Base-by-base conservation (phyloP, 2,113 vertebrate genomes). In the Prunella himalayana region DNA sequence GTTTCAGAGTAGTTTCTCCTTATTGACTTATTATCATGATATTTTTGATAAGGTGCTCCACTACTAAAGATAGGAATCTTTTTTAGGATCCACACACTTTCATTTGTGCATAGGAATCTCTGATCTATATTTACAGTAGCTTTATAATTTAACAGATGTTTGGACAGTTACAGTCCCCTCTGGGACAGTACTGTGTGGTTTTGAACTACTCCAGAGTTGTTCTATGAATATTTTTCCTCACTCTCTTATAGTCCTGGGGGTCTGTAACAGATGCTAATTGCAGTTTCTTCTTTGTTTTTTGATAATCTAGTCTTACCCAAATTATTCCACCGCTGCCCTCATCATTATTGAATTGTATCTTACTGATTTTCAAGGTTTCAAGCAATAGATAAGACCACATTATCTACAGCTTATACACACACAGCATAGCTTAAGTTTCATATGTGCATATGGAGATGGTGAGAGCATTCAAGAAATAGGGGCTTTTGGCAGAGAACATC, bases 121-220 rank as follows among this genome's bases (percentile, higher is more conserved):
- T 94, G 93, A 95, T 97, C 87, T 93, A 85, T 96, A 97, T 96
- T 97, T 97, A 95, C 87, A 87, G 76, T 95, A 93, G 91, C 44
- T 96, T 94, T 97, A 95, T 93, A 75, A 93, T 97, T 97, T 93
- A 96, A 93, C 95, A 97, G 96, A 96, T 97, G 92, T 97, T 97
- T 97, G 95, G 96, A 91, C 91, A 95, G 94, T 92, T 97, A 93
- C 95, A 85, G 89, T 95, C 66, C 85, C 95, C 91, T 96, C 75
- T 88, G 95, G 94, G 96, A 97, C 90, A 82, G 59, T 88, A 93
- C 56, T 80, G 41, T 95, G 82, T 96, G 88, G 84, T 96, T 96
- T 97, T 94, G 94, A 96, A 92, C 88, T 96, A 92, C 89, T 94
- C 87, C 65, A 91, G 92, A 97, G 94, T 95, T 94, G 78, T 91